Evolutionary conservation across 92 coral and sea anemone genomes (phyloP), one percentile per base, ranked within the genome.

Genomic region (Actinostola sp.): DNA sequence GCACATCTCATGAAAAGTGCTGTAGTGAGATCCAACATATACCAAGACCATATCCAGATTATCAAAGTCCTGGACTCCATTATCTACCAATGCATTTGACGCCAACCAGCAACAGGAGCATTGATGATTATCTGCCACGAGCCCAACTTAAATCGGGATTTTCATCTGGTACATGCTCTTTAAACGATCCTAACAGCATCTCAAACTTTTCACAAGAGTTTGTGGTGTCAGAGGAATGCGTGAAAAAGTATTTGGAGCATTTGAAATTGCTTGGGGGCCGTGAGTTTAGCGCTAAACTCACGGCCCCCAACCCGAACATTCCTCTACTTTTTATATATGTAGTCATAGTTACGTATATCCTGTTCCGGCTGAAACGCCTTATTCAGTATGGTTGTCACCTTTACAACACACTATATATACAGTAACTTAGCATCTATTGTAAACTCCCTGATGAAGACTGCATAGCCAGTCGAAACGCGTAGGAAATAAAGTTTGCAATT

Each of bases 71-170:
- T 66, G 66, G 52, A 48, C 66, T 71, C 1, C 65, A 55, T 33
- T 71, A 36, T 71, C 63, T 71, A 25, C 61, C 53, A 71, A 4
- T 66, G 53, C 27, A 52, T 29, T 64, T 48, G 49, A 52, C 64
- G 49, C 64, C 84, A 26, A 68, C 53, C 61, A 56, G 45, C 48
- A 69, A 69, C 84, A 41, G 70, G 34, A 67, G 56, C 38, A 62
- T 70, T 73, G 87, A 81, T 73, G 84, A 73, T 67, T 81, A 73
- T 72, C 56, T 73, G 64, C 86, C 86, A 61, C 73, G 81, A 70
- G 70, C 20, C 49, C 70, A 81, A 71, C 64, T 81, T 35, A 81
- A 73, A 76, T 67, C 66, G 54, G 72, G 70, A 42, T 73, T 61
- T 80, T 27, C 35, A 44, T 72, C 72, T 44, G 84, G 70, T 61